Evolutionary conservation across 2,888 invertebrate genomes (phyloP).

Genomic region (Formica aserva): DNA sequence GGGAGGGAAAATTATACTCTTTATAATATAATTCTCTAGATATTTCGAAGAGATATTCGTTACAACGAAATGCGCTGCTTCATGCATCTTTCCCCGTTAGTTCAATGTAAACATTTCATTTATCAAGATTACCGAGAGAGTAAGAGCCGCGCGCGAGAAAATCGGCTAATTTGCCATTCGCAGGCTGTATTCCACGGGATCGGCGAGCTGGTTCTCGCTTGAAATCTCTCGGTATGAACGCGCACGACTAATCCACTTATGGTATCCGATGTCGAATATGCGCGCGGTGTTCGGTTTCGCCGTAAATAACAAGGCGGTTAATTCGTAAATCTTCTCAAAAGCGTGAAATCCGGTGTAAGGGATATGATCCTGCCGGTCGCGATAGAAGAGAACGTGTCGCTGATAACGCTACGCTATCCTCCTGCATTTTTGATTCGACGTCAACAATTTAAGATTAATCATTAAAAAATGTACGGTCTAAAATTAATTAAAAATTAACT

Average conservation of each 20-base stretch:
- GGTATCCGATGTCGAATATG: slow-evolving; percentile 82
- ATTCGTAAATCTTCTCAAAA: slow-evolving; percentile 81
- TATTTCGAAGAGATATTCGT: not conserved
- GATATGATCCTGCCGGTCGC: slow-evolving; percentile 63
- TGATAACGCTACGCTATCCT: not conserved
- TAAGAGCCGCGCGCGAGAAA: slow-evolving; percentile 10
- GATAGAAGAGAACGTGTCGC: slow-evolving; percentile 52
- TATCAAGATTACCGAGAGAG: slow-evolving; percentile 38
- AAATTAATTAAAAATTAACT: not conserved
- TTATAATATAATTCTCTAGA: not conserved
- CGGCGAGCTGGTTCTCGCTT: slow-evolving; percentile 22
- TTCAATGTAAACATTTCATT: slow-evolving; percentile 23
- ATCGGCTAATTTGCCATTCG: slow-evolving; percentile 21
- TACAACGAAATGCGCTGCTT: not conserved
- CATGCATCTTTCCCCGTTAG: not conserved
- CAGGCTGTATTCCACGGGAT: slow-evolving; percentile 1
- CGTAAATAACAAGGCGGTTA: slow-evolving; percentile 79
- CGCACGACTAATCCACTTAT: slow-evolving; percentile 82
- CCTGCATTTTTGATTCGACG: not conserved
- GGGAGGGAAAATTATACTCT: not conserved
- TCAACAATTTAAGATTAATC: not conserved
- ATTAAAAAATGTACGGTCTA: not conserved
- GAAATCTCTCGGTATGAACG: slow-evolving; percentile 66
- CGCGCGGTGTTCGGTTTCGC: slow-evolving; percentile 81
- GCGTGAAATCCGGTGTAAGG: slow-evolving; percentile 76